These are phyloP conservation scores for Rosalia funebris DNA, from an alignment of 2,888 invertebrate species.

Conservation along the genomic window DNA sequence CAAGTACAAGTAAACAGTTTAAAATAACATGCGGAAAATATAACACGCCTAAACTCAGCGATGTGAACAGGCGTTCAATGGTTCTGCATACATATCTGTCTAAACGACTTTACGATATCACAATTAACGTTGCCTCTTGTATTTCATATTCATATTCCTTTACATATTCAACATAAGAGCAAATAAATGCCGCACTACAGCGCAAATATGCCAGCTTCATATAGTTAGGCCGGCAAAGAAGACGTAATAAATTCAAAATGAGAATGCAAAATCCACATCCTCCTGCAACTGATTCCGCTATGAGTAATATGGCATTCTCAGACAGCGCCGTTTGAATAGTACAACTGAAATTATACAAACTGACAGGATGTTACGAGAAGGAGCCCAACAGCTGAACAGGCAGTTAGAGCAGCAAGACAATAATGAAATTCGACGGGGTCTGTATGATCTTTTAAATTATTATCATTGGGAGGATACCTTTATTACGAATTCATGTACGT, in stretches of 20 bases:
- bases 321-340: not conserved
- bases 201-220: no score
- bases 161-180: no score
- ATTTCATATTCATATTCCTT: no score
- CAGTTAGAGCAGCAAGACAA: conserved; percentile 9
- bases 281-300: not conserved
- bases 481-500: conserved; percentile 12
- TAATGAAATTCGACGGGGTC: conserved; percentile 17
- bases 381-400: conserved; percentile 9
- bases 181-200: no score
- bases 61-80: no score
- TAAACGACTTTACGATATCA: no score
- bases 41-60: no score
- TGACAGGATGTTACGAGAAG: conserved; percentile 17
- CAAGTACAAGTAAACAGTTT: no score
- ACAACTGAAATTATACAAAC: conserved; percentile 11
- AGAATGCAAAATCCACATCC: not conserved
- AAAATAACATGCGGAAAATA: no score
- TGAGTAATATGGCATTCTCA: conserved; percentile 7
- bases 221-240: not conserved
- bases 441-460: conserved; percentile 19
- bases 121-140: no score
- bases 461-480: conserved; percentile 3
- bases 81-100: no score
- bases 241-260: not conserved